Evolutionary conservation across 2,113 vertebrate species (phyloP), one percentile per base, ranked within the genome.

Genomic region (Phylloscopus whistleri): DNA sequence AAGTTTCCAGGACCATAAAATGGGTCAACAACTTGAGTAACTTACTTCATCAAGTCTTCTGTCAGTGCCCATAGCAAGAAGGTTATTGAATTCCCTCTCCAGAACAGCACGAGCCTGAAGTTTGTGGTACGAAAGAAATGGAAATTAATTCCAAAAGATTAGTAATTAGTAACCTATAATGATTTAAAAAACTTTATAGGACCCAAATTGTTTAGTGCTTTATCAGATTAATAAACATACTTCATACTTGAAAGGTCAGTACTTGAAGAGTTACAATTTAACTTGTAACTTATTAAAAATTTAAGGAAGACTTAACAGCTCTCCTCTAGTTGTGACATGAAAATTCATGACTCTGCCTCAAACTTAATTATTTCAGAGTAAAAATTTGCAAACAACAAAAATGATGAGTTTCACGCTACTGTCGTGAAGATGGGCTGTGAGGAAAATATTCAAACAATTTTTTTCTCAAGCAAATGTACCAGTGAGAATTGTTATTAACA

Each of bases 71-170:
- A 98, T 73, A 56, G 98, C 95, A 88, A 99, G 97, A 74, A 99
- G 98, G 91, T 98, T 98, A 98, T 98, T 99, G 92, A 99, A 99
- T 92, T 99, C 99, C 22, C 98, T 98, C 96, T 99, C 99, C 74
- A 99, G 98, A 69, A 99, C 93, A 10, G 99, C 96, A 94, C 99
- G 98, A 66, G 99, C 99, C 99, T 99, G 30, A 96, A 93, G 53
- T 89, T 49, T 79, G 43, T 15, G 83, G 69, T 51, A 69, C 0
- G 0, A 56, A 87, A 86, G 56, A 89, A 59, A 85, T 8, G 1
- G 15, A 81, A 85, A 31, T 76, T 30, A 89, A 76, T 93, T 58
- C 27, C 35, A 43, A n/a, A 74, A 64, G 7, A 37, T 46, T 28
- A 73, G 11, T 27, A 79, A 69, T 62, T 41, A 58, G 70, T 41